Base-by-base conservation (phyloP, 1,140 invertebrate genomes). In the Zaprionus ghesquierei region DNA sequence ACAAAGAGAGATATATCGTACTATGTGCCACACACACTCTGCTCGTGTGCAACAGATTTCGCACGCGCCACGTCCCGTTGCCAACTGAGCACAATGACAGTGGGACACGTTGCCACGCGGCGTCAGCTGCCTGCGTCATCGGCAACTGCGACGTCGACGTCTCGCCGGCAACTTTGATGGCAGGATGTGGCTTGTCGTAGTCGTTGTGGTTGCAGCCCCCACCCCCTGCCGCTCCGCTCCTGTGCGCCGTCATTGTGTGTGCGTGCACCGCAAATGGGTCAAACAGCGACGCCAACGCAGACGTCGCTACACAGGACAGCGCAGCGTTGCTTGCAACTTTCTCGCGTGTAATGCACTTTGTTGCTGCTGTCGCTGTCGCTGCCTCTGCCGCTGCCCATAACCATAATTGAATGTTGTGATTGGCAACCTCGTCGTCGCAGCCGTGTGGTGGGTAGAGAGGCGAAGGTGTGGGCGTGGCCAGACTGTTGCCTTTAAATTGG, bases 361-460 rank as follows among this genome's bases (percentile, higher is more conserved):
- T 54, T 46, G 58, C 53, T 69, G 50, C 35, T 79, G 63, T 41
- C 18, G 8, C 15, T 66, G 35, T 25, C 25, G 22, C 44, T 20
- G 60, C 15, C 3, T 3, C 15, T 46, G 41, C 41, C 20, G 18
- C 15, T 64, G 61, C 22, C 62, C 75, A 70, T 75, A 81, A 75
- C 60, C 49, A 79, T 86, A 87, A 87, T 82, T 86, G 84, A 82
- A 76, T 79, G 82, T 74, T 86, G 64, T 82, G 75, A 84, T 81
- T 84, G 80, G 33, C 53, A 64, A 27, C 38, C 18, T 25, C 46
- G 53, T 6, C 20, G n/a, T n/a, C n/a, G n/a, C n/a, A n/a, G n/a
- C n/a, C n/a, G n/a, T n/a, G n/a, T n/a, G n/a, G n/a, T n/a, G n/a
- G n/a, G n/a, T n/a, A n/a, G n/a, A n/a, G 23, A 25, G 31, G 49